A percentile compares a stretch with the other conserved stretches of the same genome.
phyloP scores from a whole-genome alignment of 2,888 invertebrate species.

The Falcaria lacertinaria region DNA sequence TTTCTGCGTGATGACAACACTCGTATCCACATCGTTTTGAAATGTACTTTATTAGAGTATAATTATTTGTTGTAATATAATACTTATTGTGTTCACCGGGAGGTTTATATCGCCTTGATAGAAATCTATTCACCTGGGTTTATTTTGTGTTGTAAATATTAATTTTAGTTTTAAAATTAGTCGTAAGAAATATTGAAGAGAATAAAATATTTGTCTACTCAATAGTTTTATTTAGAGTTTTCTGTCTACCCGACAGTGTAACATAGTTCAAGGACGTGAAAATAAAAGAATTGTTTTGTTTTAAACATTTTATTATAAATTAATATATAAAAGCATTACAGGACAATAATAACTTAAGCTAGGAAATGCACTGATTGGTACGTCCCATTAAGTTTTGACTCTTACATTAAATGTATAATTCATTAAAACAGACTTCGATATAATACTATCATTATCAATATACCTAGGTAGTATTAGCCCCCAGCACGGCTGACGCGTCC shows the following conservation, averaged over 20 bases:
- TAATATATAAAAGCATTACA: slow-evolving; percentile 73
- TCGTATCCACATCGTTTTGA: neutral
- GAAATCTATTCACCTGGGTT: neutral
- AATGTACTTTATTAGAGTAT: neutral
- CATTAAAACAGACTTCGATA: slow-evolving; percentile 48
- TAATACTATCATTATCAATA: slow-evolving; percentile 50
- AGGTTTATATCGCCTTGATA: neutral
- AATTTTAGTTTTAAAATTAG: slow-evolving; percentile 7
- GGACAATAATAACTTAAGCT: slow-evolving; percentile 64
- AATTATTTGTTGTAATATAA: neutral
- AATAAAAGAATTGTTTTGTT: slow-evolving; percentile 30
- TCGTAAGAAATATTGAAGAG: slow-evolving; percentile 16
- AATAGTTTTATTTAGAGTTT: slow-evolving; percentile 13
- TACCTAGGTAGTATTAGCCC: slow-evolving; percentile 29
- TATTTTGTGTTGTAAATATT: slow-evolving; percentile 11
- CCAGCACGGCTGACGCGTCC: slow-evolving; percentile 51
- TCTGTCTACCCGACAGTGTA: too few species aligned
- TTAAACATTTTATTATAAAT: slow-evolving; percentile 75
- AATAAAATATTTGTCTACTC: slow-evolving; percentile 49
- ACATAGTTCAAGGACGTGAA: neutral
- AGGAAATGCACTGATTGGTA: slow-evolving; percentile 76
- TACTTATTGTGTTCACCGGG: slow-evolving; percentile 24
- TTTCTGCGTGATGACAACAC: neutral
- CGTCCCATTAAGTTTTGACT: slow-evolving; percentile 48
- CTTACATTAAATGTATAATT: slow-evolving; percentile 34